A percentile compares a stretch with the other conserved stretches of the same genome.
Conservation (phyloP, 2,888 invertebrate species). For the Odontothrips loti region DNA sequence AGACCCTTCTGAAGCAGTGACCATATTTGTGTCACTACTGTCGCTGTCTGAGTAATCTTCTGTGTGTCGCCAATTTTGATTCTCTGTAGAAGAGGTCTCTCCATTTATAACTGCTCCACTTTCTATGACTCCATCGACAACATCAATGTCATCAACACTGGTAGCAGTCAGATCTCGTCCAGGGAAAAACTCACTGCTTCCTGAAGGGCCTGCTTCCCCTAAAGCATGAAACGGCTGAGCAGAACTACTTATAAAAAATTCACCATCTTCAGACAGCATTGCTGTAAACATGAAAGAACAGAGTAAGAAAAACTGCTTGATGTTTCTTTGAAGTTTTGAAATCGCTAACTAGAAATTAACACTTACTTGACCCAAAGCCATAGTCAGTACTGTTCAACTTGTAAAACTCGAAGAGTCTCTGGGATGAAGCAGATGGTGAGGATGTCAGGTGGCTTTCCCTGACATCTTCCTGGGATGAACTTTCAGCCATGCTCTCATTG, state of each 20-base stretch:
- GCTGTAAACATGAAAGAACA: conserved; percentile 44
- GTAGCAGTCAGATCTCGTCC: conserved; percentile 33
- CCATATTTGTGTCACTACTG: conserved; percentile 13
- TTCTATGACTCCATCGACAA: not conserved
- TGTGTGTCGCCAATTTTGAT: conserved; percentile 4
- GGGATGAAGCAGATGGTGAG: conserved; percentile 32
- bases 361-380: conserved; percentile 40
- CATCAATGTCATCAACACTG: conserved; percentile 31
- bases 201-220: conserved; percentile 33
- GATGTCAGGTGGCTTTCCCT: conserved; percentile 39
- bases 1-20: not conserved
- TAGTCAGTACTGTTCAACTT: conserved; percentile 41
- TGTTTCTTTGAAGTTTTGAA: conserved; percentile 18
- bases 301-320: not conserved
- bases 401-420: conserved; percentile 40
- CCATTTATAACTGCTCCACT: not conserved
- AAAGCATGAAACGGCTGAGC: conserved; percentile 62
- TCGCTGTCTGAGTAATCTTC: conserved; percentile 4
- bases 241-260: conserved; percentile 70
- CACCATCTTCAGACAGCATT: conserved; percentile 54
- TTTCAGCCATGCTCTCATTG: conserved; percentile 42
- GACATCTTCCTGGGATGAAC: conserved; percentile 39
- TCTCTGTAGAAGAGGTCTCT: not conserved
- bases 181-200: conserved; percentile 39
- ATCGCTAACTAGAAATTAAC: not conserved